Evolutionary conservation across 2,888 invertebrate species (phyloP), one percentile per base, ranked within the genome.

Genomic region (Lamellibrachia satsuma): DNA sequence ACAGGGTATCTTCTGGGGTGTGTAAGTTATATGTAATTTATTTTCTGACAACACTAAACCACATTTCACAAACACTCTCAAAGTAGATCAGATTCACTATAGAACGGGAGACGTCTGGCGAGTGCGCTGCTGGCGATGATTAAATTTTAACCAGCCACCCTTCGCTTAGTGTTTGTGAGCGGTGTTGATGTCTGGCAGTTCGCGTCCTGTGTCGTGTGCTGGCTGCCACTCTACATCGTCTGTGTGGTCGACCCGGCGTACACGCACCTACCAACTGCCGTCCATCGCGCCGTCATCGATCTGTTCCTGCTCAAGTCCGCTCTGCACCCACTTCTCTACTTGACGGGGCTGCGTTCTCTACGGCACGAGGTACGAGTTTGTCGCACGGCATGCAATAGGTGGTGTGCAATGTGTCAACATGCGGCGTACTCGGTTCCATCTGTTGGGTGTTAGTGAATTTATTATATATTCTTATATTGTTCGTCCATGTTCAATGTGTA

Each of bases 301-400:
- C 91, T 94, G 39, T 91, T 94, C 27, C 90, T 94, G n/a, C 90
- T 93, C 52, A 94, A 94, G 93, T 93, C 93, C 11, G 93, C 94
- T 90, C 92, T 94, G 39, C 93, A 94, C 52, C 94, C 94, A 4
- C 27, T 93, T 11, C 93, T 94, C 22, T 94, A 93, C 91, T 92
- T 94, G 52, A 93, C 93, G 91, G 93, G 94, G 11, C 75, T 94
- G 15, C 51, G 94, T 11, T 93, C 94, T 3, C 93, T 94, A 22
- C 90, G 94, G 11, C 90, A 91, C 60, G 93, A 93, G 93, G 92
- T 94, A 75, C 11, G 75, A 9, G 75, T 6, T 6, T 15, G 75
- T 6, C 4, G n/a, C 11, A 6, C 4, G 22, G 22, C 39, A 39
- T 39, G 39, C 39, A 39, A 39, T 39, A 39, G 39, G 39, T 39